These are phyloP conservation scores for Bombylius major DNA, from an alignment of 2,888 invertebrate genomes.

Conservation along the genomic window DNA sequence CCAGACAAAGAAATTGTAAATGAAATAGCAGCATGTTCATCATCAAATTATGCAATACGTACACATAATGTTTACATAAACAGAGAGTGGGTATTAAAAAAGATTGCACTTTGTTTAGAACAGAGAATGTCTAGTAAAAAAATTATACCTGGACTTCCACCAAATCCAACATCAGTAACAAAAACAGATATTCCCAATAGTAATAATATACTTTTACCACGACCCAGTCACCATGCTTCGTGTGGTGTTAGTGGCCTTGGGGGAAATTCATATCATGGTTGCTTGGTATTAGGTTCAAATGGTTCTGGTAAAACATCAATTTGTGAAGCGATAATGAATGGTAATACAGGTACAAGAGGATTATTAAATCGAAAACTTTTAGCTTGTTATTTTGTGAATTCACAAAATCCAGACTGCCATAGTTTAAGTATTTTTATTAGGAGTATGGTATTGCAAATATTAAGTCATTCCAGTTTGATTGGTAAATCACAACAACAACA, in stretches of 20 bases:
- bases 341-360: constrained; percentile 36
- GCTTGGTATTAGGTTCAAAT: constrained; percentile 78
- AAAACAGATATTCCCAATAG: constrained; percentile 8
- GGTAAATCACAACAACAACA: constrained; percentile 26
- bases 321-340: constrained; percentile 52
- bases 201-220: background rate
- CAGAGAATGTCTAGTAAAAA: constrained; percentile 73
- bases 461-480: constrained; percentile 48
- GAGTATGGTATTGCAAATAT: constrained; percentile 71
- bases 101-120: constrained; percentile 82
- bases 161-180: constrained; percentile 10
- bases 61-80: constrained; percentile 29
- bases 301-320: constrained; percentile 92
- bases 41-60: background rate
- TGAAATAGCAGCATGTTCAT: constrained; percentile 20
- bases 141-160: background rate
- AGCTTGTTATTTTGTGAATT: constrained; percentile 80
- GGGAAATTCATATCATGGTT: constrained; percentile 51
- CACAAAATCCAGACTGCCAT: constrained; percentile 72
- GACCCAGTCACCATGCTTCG: background rate
- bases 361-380: constrained; percentile 57
- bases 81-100: constrained; percentile 92
- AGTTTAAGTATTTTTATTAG: constrained; percentile 76
- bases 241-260: constrained; percentile 12
- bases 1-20: constrained; percentile 33